phyloP scores from a whole-genome alignment of 2,888 invertebrate genomes.

The Margaritifera margaritifera region DNA sequence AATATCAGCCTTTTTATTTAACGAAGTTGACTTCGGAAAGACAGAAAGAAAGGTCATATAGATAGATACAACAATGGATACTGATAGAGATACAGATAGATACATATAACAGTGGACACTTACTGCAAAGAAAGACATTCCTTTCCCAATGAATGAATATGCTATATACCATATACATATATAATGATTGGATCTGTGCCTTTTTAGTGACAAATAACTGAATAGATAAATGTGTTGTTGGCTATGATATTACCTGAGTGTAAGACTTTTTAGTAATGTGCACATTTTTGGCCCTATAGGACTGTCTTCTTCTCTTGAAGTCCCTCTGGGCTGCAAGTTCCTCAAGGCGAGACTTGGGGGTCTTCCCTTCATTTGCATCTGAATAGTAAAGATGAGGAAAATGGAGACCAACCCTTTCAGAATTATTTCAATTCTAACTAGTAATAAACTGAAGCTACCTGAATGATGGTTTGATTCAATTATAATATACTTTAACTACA shows the following conservation, averaged over 20 bases:
- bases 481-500: no score
- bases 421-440: not conserved
- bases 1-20: no score
- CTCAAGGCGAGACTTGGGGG: conserved; percentile 52
- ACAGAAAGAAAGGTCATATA: no score
- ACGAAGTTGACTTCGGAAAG: no score
- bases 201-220: not conserved
- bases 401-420: not conserved
- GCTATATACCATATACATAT: no score
- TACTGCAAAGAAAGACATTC: no score
- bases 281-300: conserved; percentile 72
- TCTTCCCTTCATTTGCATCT: conserved; percentile 36
- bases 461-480: not conserved
- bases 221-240: not conserved
- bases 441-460: not conserved
- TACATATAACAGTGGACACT: no score
- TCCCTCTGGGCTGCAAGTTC: conserved; percentile 67
- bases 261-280: conserved; percentile 71
- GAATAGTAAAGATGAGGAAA: conserved; percentile 14
- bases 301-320: conserved; percentile 67
- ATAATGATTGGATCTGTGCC: no score
- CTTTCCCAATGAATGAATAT: no score
- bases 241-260: conserved; percentile 61
- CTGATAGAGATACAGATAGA: no score
- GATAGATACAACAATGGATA: no score